A percentile compares a stretch with the other conserved stretches of the same genome.
Evolutionary conservation across 2,113 vertebrate species (phyloP).

Genomic region (Lophotis ruficrista): DNA sequence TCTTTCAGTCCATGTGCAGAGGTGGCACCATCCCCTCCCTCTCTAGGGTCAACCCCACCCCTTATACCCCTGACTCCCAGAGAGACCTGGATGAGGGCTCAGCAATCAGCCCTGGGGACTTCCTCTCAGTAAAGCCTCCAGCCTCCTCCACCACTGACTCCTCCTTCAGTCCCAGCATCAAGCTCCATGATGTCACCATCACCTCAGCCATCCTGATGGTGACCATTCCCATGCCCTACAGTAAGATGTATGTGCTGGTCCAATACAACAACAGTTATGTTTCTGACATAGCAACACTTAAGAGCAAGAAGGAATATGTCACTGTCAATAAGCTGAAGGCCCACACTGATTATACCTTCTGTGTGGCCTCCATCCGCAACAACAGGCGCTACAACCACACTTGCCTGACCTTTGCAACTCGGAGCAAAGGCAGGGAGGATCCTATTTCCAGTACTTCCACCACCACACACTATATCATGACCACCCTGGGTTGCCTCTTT

Average conservation of each 20-base stretch:
- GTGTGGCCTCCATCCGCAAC: constrained; percentile 91
- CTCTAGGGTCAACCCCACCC: constrained; percentile 84
- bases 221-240: constrained; percentile 92
- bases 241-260: constrained; percentile 95
- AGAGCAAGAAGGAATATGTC: constrained; percentile 87
- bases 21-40: constrained; percentile 84
- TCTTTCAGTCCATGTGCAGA: constrained; percentile 89
- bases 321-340: constrained; percentile 86
- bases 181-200: constrained; percentile 86
- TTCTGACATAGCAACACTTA: constrained; percentile 89
- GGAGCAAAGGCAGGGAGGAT: constrained; percentile 81
- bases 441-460: constrained; percentile 85
- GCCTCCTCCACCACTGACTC: constrained; percentile 85
- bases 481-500: constrained; percentile 95
- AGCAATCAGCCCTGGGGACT: constrained; percentile 85
- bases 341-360: constrained; percentile 94
- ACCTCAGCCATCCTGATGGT: constrained; percentile 87
- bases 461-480: constrained; percentile 98
- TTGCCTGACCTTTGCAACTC: constrained; percentile 90
- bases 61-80: constrained; percentile 80
- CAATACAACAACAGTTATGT: constrained; percentile 90
- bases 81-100: constrained; percentile 86
- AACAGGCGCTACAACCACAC: constrained; percentile 95
- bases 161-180: constrained; percentile 85
- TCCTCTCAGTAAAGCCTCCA: constrained; percentile 85